Base-by-base conservation (phyloP, 2,113 vertebrate species). In the Morone chrysops region DNA sequence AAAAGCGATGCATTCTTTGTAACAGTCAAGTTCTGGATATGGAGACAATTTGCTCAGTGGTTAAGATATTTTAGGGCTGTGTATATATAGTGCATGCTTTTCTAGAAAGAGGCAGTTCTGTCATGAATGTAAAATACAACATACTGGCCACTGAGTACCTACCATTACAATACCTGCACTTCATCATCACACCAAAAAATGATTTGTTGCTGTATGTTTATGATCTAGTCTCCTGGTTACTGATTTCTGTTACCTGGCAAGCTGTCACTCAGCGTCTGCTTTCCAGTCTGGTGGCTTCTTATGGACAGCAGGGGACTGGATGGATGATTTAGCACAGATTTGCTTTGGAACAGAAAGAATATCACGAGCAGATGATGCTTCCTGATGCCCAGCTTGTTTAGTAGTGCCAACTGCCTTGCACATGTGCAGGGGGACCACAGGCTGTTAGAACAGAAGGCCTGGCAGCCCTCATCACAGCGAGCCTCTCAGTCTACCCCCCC, bases 291-390 rank as follows among this genome's bases (percentile, higher is more conserved):
- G 81, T 80, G 87, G 75, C 75, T 83, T 80, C 77, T 85, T 83
- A 79, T 38, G 69, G 89, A 86, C 92, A 93, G 92, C 88, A 83
- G 91, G 90, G 76, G 73, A 79, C 83, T 75, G 85, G 70, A 92
- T 68, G 90, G 89, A 81, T 91, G 92, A 90, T 92, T 94, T 93
- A 92, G 61, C 90, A 82, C 90, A 84, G 83, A 90, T 94, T 92
- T 93, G 85, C 82, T 81, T 92, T 90, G 87, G 91, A 93, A 85
- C 57, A 18, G 84, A 84, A 83, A 74, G 78, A 87, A 89, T 85
- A 83, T 83, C 71, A 62, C 4, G 75, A 91, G 90, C 94, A 94
- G 94, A 94, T 86, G 92, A 93, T 71, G 90, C 89, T 92, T 92
- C 90, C 90, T 90, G 84, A 78, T 89, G 87, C 89, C 91, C 91